Base-by-base conservation (phyloP, 2,888 invertebrate species). In the Gnatocerus cornutus region DNA sequence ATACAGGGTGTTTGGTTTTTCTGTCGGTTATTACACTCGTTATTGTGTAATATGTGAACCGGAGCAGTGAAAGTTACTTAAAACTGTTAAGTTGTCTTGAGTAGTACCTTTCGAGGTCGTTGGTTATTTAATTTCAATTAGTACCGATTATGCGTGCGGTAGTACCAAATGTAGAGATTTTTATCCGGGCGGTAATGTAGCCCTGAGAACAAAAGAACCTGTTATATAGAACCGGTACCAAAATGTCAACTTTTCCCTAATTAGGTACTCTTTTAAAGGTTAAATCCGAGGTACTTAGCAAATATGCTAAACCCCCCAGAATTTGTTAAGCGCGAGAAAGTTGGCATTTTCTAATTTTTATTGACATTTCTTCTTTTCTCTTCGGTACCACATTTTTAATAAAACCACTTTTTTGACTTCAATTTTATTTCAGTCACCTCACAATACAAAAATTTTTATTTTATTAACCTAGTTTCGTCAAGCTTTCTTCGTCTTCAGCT, bases 31-130 rank as follows among this genome's bases (percentile, higher is more conserved):
- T 10, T 41, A 41, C 33, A 56, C 41, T 41, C 4, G 8, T 59
- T 12, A 16, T 61, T 61, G 61, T 48, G 61, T 61, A 61, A 61
- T 21, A 21, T 50, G 33, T 13, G 50, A 61, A 48, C 37, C 37
- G 16, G 61, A 61, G 61, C 61, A 61, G 61, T 61, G 61, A 61
- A 61, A 61, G 61, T 61, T n/a, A 41, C 61, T 33, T 21, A 46
- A 59, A 59, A 45, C 16, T 29, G 41, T 55, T 55, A 55, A 39
- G 39, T 39, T 46, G 46, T 46, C 13, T 48, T 48, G 27, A 8
- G 21, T 48, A 13, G 41, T 13, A 39, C 14, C 46, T 8, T 48
- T 61, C 12, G 10, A 48, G 21, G 41, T 41, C 43, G 27, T 21
- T 21, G 12, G 10, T 30, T 33, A 33, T 33, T 33, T 33, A 33